Evolutionary conservation across 2,888 invertebrate genomes (phyloP).

Genomic region (Didymodactylos carnosus): DNA sequence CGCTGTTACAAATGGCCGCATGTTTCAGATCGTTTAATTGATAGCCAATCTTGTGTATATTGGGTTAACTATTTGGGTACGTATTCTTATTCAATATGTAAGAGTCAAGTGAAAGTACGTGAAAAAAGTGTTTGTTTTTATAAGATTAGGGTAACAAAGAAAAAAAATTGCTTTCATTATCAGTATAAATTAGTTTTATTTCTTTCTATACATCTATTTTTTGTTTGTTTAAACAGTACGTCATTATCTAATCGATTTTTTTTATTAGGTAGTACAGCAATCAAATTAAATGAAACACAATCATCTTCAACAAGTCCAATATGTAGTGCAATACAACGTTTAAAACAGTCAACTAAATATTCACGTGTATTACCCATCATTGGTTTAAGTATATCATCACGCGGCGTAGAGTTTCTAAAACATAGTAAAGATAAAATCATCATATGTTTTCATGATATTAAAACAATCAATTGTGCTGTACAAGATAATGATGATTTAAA

Average conservation of each 20-base stretch:
- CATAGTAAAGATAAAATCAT: neutral
- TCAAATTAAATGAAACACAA: neutral
- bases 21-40: neutral
- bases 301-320: neutral
- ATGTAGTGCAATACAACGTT: neutral
- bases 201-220: too few relatives aligned
- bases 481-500: conserved; percentile 14
- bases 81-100: too few relatives aligned
- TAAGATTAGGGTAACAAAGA: too few relatives aligned
- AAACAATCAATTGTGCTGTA: conserved; percentile 8
- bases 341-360: neutral
- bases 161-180: too few relatives aligned
- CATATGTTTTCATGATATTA: conserved; percentile 9
- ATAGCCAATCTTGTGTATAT: neutral
- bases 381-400: neutral
- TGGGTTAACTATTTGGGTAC: neutral
- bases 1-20: conserved; percentile 1
- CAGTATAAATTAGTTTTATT: too few relatives aligned
- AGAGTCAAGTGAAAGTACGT: too few relatives aligned
- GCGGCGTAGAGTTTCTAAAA: neutral
- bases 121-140: too few relatives aligned
- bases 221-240: too few relatives aligned
- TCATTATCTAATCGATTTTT: too few relatives aligned
- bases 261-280: neutral
- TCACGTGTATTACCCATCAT: neutral